Base-by-base conservation (phyloP, 2,888 invertebrate species). In the Torymus tubicola region DNA sequence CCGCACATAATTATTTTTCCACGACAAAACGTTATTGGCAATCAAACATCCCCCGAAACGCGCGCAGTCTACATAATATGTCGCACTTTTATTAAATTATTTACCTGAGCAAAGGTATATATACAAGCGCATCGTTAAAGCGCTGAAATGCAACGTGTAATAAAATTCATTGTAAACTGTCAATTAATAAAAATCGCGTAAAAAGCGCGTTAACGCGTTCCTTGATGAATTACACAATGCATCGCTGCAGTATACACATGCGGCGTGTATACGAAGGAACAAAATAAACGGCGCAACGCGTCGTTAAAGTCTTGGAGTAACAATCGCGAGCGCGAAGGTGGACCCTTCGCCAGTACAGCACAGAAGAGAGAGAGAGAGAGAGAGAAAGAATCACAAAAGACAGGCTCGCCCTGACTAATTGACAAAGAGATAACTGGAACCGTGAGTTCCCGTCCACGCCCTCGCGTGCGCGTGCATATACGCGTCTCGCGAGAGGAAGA, bases 341-440 rank as follows among this genome's bases (percentile, higher is more conserved):
- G 68, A 64, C 24, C 64, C 67, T 68, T 68, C 58, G 50, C 24
- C 13, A 18, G 57, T 55, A 0, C 13, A 11, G 42, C 55, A 73
- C 52, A 50, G 50, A 50, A 12, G 16, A 55, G 58, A 60, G 64
- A 13, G 60, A 65, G 64, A 13, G 60, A 65, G 71, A 13, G 12
- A 24, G n/a, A 67, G 74, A 50, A 71, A 78, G 71, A 76, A 73
- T 71, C 52, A 77, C 76, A 78, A 81, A 80, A 81, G 74, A 81
- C 65, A 67, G 70, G 73, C 81, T 81, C 57, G 81, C 67, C 81
- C 63, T 78, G 78, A 81, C 81, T 81, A 81, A 81, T 81, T 81
- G 81, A 81, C 78, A 81, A 81, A 78, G 75, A 81, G 75, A 81
- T 74, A 78, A 75, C 71, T 70, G 68, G 75, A 78, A 72, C 75